A percentile compares a stretch with the other conserved stretches of the same genome.
Evolutionary conservation across 2,888 invertebrate species (phyloP).

Genomic region (Podotricha telesiphe): DNA sequence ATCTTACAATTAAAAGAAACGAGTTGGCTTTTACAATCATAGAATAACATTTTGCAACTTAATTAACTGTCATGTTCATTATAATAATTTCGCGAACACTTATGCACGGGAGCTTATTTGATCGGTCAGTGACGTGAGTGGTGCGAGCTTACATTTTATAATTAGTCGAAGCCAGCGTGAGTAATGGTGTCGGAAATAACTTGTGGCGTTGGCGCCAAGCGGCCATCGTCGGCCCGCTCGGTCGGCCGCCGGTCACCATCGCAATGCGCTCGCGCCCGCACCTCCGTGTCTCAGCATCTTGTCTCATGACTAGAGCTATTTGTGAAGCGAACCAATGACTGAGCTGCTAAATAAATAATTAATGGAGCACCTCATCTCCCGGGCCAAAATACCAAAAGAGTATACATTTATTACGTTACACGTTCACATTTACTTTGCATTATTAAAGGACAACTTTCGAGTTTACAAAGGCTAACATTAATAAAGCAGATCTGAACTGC

Average conservation of each 20-base stretch:
- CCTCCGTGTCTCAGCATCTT: constrained; percentile 70
- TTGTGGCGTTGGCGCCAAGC: constrained; percentile 80
- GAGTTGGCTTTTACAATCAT: constrained; percentile 49
- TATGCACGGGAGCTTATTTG: constrained; percentile 45
- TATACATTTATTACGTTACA: too few relatives aligned
- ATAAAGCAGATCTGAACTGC: too few relatives aligned
- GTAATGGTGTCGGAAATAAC: constrained; percentile 82
- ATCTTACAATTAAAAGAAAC: constrained; percentile 62
- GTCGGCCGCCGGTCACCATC: too few relatives aligned
- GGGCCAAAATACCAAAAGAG: neutral
- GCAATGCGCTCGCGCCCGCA: constrained; percentile 54
- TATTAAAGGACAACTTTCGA: too few relatives aligned
- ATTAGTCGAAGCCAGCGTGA: constrained; percentile 79
- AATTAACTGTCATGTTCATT: constrained; percentile 34
- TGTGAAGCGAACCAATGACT: constrained; percentile 52
- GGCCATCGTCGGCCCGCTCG: too few relatives aligned
- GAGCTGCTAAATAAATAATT: constrained; percentile 55
- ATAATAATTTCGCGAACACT: constrained; percentile 34
- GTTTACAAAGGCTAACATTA: too few relatives aligned
- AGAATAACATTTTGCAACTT: constrained; percentile 34
- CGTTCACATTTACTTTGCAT: too few relatives aligned
- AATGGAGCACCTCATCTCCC: constrained; percentile 54
- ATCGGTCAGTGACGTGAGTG: constrained; percentile 64
- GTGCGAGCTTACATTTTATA: constrained; percentile 77
- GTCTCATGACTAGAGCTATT: constrained; percentile 76